These are phyloP conservation scores for Ictalurus furcatus DNA, from an alignment of 2,113 vertebrate species.

Conservation along the genomic window DNA sequence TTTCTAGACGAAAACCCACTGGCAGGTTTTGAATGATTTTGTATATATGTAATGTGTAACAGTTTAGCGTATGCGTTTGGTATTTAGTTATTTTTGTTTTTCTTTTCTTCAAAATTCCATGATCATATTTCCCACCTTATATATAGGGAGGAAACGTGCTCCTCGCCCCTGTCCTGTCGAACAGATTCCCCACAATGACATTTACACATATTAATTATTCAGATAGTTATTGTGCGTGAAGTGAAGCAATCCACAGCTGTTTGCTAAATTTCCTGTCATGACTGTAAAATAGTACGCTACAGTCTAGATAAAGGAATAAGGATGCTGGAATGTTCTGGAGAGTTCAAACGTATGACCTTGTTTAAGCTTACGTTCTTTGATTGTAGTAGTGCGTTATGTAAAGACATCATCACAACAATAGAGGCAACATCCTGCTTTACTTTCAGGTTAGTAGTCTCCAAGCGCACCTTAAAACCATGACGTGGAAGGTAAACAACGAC, in stretches of 20 bases:
- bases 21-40: too few species aligned
- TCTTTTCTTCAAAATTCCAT: too few species aligned
- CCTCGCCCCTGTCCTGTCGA: background rate
- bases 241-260: background rate
- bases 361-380: background rate
- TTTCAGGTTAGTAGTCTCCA: background rate
- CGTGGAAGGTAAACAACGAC: constrained; percentile 35
- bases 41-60: too few species aligned
- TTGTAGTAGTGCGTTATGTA: too few species aligned
- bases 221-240: background rate
- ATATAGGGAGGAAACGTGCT: too few species aligned
- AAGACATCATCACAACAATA: background rate
- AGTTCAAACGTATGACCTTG: background rate
- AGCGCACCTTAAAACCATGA: background rate
- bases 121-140: too few species aligned
- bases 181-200: background rate
- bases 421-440: background rate
- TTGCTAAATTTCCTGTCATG: background rate
- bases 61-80: too few species aligned
- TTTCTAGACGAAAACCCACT: too few species aligned
- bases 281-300: background rate
- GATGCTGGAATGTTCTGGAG: background rate
- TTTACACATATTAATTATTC: background rate
- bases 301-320: background rate
- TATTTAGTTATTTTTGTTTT: too few species aligned